Conservation (phyloP, 1,140 invertebrate species). For the Mizuhopecten yessoensis region DNA sequence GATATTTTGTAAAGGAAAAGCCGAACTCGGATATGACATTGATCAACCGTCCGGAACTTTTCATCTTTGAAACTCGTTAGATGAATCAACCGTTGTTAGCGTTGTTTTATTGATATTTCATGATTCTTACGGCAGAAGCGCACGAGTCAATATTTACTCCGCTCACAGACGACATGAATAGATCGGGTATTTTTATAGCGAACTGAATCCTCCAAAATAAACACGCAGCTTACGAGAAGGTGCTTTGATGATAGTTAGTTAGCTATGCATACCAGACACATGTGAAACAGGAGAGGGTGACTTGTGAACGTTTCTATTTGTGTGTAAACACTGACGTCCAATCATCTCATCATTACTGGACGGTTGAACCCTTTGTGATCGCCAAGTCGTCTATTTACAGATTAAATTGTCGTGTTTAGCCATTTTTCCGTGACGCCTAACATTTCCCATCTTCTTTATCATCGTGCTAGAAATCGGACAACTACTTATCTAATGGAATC, state of each 20-base stretch:
- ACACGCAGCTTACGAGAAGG: neutral
- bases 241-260: neutral
- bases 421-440: neutral
- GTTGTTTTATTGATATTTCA: neutral
- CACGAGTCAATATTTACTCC: neutral
- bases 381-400: neutral
- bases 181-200: too few species aligned
- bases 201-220: neutral
- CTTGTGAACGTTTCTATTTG: neutral
- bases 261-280: neutral
- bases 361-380: neutral
- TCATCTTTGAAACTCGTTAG: slow-evolving; percentile 19
- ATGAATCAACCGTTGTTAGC: neutral
- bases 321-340: neutral
- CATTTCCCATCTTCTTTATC: neutral
- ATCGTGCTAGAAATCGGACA: neutral
- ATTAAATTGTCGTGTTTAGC: neutral
- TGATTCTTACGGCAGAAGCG: neutral
- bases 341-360: neutral
- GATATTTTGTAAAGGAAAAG: neutral
- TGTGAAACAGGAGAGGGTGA: neutral
- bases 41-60: slow-evolving; percentile 37
- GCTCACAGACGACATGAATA: neutral
- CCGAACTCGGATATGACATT: slow-evolving; percentile 22
- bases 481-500: too few species aligned